A percentile compares a stretch with the other conserved stretches of the same genome.
phyloP scores from a whole-genome alignment of 2,113 vertebrate species.

The Cebus imitator region DNA sequence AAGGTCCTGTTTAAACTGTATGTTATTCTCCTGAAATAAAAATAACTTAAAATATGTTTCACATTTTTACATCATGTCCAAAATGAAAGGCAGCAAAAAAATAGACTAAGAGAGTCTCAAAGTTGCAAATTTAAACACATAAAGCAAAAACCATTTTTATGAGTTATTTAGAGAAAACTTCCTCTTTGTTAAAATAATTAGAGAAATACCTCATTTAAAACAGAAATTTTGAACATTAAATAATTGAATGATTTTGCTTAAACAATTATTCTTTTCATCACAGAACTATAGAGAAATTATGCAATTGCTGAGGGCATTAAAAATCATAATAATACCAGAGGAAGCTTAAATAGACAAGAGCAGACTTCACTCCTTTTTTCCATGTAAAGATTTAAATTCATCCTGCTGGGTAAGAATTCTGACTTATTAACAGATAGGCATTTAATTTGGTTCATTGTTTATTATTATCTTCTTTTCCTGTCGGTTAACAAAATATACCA shows the following conservation, averaged over 20 bases:
- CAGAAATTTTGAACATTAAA: neutral
- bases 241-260: neutral
- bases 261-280: neutral
- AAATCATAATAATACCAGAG: neutral
- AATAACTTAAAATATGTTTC: neutral
- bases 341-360: neutral
- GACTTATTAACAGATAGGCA: neutral
- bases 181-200: neutral
- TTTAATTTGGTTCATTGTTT: conserved; percentile 1
- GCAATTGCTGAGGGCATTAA: neutral
- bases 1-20: neutral
- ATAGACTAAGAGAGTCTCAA: neutral
- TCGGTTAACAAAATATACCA: neutral
- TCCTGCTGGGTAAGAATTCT: neutral
- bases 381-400: neutral
- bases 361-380: neutral
- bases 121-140: neutral
- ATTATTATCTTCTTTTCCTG: neutral
- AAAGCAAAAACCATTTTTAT: neutral
- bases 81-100: neutral
- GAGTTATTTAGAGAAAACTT: neutral
- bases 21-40: neutral
- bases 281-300: neutral
- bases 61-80: neutral
- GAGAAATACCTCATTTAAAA: neutral